These are phyloP conservation scores for Drosophila leonis DNA, from an alignment of 2,888 invertebrate genomes.

Conservation along the genomic window DNA sequence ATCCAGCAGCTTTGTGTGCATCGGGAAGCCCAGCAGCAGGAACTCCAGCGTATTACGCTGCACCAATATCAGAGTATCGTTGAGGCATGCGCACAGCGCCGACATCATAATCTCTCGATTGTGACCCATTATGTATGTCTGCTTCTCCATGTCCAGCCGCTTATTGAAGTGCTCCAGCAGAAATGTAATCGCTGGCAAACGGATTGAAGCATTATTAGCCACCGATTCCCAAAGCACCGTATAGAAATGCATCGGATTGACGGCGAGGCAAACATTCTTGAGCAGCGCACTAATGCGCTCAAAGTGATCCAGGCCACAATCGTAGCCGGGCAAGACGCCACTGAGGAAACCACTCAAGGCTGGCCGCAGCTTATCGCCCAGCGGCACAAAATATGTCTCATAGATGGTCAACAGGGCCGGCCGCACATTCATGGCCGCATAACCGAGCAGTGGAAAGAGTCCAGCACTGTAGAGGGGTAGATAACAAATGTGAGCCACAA, in stretches of 20 bases:
- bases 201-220: conserved; percentile 91
- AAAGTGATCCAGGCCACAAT: conserved; percentile 93
- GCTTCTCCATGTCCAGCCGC: conserved; percentile 92
- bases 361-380: conserved; percentile 89
- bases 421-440: conserved; percentile 96
- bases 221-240: conserved; percentile 95
- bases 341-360: conserved; percentile 94
- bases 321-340: conserved; percentile 94
- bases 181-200: conserved; percentile 93
- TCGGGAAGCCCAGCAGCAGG: conserved; percentile 92
- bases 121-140: conserved; percentile 93
- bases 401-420: conserved; percentile 93
- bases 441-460: conserved; percentile 94
- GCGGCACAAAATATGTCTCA: conserved; percentile 94
- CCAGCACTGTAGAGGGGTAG: conserved; percentile 86
- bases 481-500: conserved; percentile 13
- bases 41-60: conserved; percentile 95
- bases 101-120: conserved; percentile 93
- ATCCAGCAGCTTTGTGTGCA: conserved; percentile 91
- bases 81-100: conserved; percentile 92
- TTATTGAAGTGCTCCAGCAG: conserved; percentile 92
- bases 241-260: conserved; percentile 92
- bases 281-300: conserved; percentile 87
- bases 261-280: conserved; percentile 89
- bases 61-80: conserved; percentile 92